Base-by-base conservation (phyloP, 53 echinoderm and acorn worm genomes). In the Glandiceps talaboti region DNA sequence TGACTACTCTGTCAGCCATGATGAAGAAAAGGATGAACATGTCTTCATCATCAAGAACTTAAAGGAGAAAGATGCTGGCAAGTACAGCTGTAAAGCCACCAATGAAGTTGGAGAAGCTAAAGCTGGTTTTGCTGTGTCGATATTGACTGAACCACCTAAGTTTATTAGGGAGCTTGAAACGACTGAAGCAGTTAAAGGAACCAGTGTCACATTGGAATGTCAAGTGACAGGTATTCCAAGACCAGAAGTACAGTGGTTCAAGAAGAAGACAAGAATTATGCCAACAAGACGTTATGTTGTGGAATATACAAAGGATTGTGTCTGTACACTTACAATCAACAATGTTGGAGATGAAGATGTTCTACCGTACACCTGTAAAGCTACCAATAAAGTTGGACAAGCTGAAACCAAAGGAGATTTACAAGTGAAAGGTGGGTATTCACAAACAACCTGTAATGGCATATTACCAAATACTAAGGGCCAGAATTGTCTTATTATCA, bases 331-430 rank as follows among this genome's bases (percentile, higher is more conserved):
- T 33, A 88, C 85, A 28, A 91, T 91, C 74, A 76, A 77, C 6
- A 88, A 88, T 31, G 91, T 91, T 73, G 77, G 82, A 28, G 76
- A 79, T 14, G 85, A 88, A 77, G 91, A 91, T 29, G 97, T 93
- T 87, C 93, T 93, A 31, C 91, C 90, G 80, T 96, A 96, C 73
- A 89, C 91, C n/a, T 96, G 97, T 78, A 93, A 93, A 76, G 97
- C 97, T 27, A 87, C 91, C n/a, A 96, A 96, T 73, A 90, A 87
- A 81, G 90, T 87, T 28, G 97, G 97, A 27, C 89, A 93, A 33
- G 93, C 97, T 27, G 87, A 91, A 73, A 91, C 97, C n/a, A n/a
- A n/a, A n/a, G n/a, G n/a, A n/a, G n/a, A n/a, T n/a, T n/a, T n/a
- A n/a, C n/a, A n/a, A n/a, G n/a, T n/a, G n/a, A n/a, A n/a, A n/a